Evolutionary conservation across 1,140 invertebrate species (phyloP), one percentile per base, ranked within the genome.

Genomic region (Bombus vancouverensis): DNA sequence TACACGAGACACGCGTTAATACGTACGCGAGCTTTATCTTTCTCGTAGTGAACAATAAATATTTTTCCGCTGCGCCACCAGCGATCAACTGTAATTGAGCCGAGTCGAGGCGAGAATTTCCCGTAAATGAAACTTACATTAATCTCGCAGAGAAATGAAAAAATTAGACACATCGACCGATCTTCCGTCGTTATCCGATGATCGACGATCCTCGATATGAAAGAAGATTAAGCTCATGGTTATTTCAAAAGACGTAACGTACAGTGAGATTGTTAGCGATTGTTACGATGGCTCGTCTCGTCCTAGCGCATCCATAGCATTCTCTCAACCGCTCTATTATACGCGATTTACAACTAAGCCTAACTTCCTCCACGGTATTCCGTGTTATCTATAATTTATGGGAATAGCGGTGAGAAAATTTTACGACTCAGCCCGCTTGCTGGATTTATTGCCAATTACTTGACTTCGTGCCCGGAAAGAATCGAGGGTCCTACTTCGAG

Each of bases 381-480:
- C 66, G 78, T 72, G 87, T 91, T 90, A 89, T 91, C 89, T 91
- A 90, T 90, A 91, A 91, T 90, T 90, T 91, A 91, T 91, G 87
- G 86, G 68, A 90, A 90, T 85, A 80, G 87, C 66, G 77, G 87
- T 25, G 90, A 91, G 89, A 88, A 91, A 91, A 91, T 90, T 91
- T 91, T 91, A 91, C 90, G 90, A 91, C 89, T 90, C 75, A 68
- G 37, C 66, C 85, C 66, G 84, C 87, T 47, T 34, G 32, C 62
- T 37, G 65, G 87, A 91, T 91, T 90, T 91, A 91, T 90, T 85
- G 89, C 90, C 90, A 91, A 91, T 91, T 91, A 91, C 87, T 91
- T 68, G 87, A 90, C 89, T 91, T 90, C 90, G 89, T 91, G 90
- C 90, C 85, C 80, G 87, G 89, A 91, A 91, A 91, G 89, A 89